Evolutionary conservation across 2,797 vertebrate genomes (phyloP).

Genomic region (Lacerta agilis): DNA sequence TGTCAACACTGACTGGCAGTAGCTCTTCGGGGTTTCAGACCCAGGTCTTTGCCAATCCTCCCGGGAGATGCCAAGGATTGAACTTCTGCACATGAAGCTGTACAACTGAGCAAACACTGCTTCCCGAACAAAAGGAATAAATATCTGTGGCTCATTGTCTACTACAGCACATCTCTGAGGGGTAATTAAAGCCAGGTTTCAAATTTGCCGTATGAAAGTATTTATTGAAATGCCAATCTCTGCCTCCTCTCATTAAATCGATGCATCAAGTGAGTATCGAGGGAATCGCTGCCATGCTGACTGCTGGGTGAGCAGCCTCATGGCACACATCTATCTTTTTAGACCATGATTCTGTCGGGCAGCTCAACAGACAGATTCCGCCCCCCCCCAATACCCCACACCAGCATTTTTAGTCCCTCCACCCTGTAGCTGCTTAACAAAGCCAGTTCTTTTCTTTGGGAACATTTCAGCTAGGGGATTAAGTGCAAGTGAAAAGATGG

Average conservation of each 20-base stretch:
- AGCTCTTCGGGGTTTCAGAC: too few species aligned
- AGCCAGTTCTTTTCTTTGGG: not conserved
- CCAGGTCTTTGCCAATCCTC: not conserved
- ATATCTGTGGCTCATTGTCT: constrained; percentile 14
- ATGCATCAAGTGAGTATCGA: constrained; percentile 86
- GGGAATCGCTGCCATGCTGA: constrained; percentile 78
- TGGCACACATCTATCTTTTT: constrained; percentile 76
- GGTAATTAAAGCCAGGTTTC: constrained; percentile 50
- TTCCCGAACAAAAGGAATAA: not conserved
- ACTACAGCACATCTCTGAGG: constrained; percentile 38
- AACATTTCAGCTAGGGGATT: not conserved
- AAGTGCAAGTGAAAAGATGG: not conserved
- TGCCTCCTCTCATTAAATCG: constrained; percentile 84
- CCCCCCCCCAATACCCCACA: not conserved
- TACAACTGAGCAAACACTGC: not conserved
- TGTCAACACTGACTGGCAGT: too few species aligned
- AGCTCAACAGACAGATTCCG: not conserved
- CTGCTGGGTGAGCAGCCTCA: constrained; percentile 68
- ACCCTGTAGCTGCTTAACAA: not conserved
- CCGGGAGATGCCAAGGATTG: not conserved
- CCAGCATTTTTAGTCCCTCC: not conserved
- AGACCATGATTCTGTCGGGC: constrained; percentile 56
- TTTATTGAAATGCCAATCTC: constrained; percentile 84
- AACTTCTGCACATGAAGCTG: not conserved
- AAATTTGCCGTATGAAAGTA: constrained; percentile 44